Evolutionary conservation across 2,888 invertebrate species (phyloP).

Genomic region (Hydrotaea cyrtoneurina): DNA sequence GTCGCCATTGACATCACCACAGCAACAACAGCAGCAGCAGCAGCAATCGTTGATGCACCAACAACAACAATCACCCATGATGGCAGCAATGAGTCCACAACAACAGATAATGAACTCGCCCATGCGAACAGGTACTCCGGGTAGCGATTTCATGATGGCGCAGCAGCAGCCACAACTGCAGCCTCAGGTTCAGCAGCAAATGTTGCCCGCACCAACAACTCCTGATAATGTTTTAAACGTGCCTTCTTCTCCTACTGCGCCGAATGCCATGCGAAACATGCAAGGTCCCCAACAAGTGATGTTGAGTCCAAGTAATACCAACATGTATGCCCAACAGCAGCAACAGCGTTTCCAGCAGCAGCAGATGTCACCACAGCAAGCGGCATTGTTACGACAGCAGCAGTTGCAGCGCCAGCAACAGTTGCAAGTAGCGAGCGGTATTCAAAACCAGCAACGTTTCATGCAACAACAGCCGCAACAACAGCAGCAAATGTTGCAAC

Average conservation of each 20-base stretch:
- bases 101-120: slow-evolving; percentile 73
- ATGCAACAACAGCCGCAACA: slow-evolving; percentile 64
- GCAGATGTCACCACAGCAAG: slow-evolving; percentile 72
- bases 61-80: slow-evolving; percentile 64
- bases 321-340: slow-evolving; percentile 72
- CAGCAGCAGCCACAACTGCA: slow-evolving; percentile 67
- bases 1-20: slow-evolving; percentile 74
- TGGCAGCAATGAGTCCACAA: slow-evolving; percentile 61
- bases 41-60: slow-evolving; percentile 68
- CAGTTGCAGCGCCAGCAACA: slow-evolving; percentile 70
- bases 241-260: slow-evolving; percentile 76
- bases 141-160: slow-evolving; percentile 72
- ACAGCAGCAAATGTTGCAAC: slow-evolving; percentile 78
- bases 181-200: slow-evolving; percentile 67
- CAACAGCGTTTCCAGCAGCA: slow-evolving; percentile 70
- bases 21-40: slow-evolving; percentile 66
- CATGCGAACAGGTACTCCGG: slow-evolving; percentile 74
- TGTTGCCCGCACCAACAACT: slow-evolving; percentile 57
- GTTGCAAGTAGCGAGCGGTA: slow-evolving; percentile 50
- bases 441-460: slow-evolving; percentile 63
- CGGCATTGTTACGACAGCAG: slow-evolving; percentile 70
- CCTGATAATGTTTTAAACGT: slow-evolving; percentile 70
- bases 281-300: slow-evolving; percentile 72
- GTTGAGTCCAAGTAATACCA: slow-evolving; percentile 73
- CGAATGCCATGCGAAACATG: slow-evolving; percentile 71